Base-by-base conservation (phyloP, 2,888 invertebrate species). In the Limnephilus marmoratus region DNA sequence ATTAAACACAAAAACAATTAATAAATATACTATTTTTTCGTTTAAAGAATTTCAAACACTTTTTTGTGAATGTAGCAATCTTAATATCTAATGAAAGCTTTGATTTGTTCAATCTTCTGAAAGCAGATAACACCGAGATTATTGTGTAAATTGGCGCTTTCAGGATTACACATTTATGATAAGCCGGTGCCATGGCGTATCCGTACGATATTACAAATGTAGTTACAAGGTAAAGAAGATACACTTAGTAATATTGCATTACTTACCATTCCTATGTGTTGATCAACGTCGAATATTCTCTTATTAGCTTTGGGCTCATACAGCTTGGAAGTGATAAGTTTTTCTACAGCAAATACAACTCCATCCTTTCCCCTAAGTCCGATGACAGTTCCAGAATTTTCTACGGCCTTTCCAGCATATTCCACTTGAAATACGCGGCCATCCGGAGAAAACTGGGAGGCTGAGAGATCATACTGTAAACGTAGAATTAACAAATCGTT, bases 391-490 rank as follows among this genome's bases (percentile, higher is more conserved):
- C 99, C 99, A 95, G 99, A 98, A 95, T 98, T 99, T 96, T 99
- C 99, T 2, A 99, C 99, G 7, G 99, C 99, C 96, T 99, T 99
- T 91, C 98, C 98, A 5, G 99, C 99, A 96, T 99, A 99, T 96
- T 99, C 99, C 2, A 99, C 99, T 97, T 99, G 99, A 95, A 99
- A 99, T 80, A 99, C 99, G 94, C 99, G 97, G 15, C 99, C 99
- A 95, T 99, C 99, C 3, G 99, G 99, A 3, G 99, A 99, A 96
- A 99, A 99, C 96, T 99, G 99, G 83, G 99, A 99, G n/a, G 99
- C 99, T 93, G 99, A 99, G 94, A 99, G 97, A 97, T 99, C 99
- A 95, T 99, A 99, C 99, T 99, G 95, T 91, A 97, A 97, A 94
- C 93, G 94, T 94, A 92, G 68, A 68, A 68, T 5, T 68, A 24